Base-by-base conservation (phyloP, 30 jellyfish, hydroid and myxozoan genomes). In the Cassiopea xamachana region DNA sequence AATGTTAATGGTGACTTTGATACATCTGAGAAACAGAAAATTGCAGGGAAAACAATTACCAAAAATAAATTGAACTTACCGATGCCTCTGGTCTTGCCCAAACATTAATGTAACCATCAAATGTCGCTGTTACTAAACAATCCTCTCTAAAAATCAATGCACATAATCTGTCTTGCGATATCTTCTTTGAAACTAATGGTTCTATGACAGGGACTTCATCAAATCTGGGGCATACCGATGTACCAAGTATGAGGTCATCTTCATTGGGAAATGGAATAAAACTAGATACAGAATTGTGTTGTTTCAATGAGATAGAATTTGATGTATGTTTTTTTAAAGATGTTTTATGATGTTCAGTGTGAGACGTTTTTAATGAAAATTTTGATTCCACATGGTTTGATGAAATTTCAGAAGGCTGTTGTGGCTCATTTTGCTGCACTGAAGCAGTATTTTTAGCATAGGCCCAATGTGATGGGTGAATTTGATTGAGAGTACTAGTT, bases 21-120 rank as follows among this genome's bases (percentile, higher is more conserved):
- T 27, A 27, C 39, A 27, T 27, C 39, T 27, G 39, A 27, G 39
- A 27, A 27, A 27, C 39, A 27, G 39, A 27, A 27, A 27, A 27
- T 27, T 27, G 39, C 39, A 27, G 39, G 39, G 39, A 27, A 27
- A 27, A 27, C 39, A 27, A 27, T 27, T 27, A 27, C 39, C 39
- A 27, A 27, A 27, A 27, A 27, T 27, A 27, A 27, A 27, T 27
- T 27, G 27, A 8, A 79, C 98, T 80, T 79, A 95, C 99, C 97
- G 74, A 18, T 8, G 91, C 55, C 46, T 92, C 93, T 5, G 99
- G 99, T 80, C 99, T 84, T 80, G 98, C 98, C 99, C 99, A 95
- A 49, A 95, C 99, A 60, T 95, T 95, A 62, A 95, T 82, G 79
- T 95, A 91, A 1, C 99, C 99, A 72, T 95, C 99, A 79, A 51